Evolutionary conservation across 2,888 invertebrate genomes (phyloP), one percentile per base, ranked within the genome.

Genomic region (Sesamia inferens): DNA sequence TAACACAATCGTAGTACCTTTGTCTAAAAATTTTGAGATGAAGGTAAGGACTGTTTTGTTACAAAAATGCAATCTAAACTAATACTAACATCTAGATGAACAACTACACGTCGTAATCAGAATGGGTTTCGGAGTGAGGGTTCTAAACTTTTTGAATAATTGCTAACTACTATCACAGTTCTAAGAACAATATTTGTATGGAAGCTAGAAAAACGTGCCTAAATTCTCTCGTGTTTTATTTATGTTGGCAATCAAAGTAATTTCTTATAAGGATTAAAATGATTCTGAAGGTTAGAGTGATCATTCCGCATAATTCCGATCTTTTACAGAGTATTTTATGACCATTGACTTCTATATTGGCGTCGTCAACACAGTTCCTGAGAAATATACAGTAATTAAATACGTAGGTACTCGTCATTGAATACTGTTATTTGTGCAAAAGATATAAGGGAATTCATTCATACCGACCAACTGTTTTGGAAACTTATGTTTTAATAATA

Each of bases 1-100:
- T 81, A 78, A 81, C 71, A 67, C 62, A 59, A 58, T 16, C 19
- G 5, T 68, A 39, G 13, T 31, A n/a, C 1, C 10, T 7, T 42
- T 57, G 4, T 13, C 14, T 57, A 22, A 44, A n/a, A 42, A 22
- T 13, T 8, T 13, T 14, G 16, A 31, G 19, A 31, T 22, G 13
- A 47, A 48, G 61, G 48, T 62, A 76, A 61, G 64, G 39, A 62
- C 42, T 59, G 48, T 47, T 14, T 66, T 31, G 1, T 31, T 54
- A 7, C 13, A 51, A 51, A 67, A 55, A n/a, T 7, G n/a, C n/a
- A 44, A 14, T 44, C 8, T 16, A 47, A 55, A 57, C 47, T 24
- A 22, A 58, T 48, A 58, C 14, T 24, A 14, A 57, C 47, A 57
- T 31, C 31, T 31, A 31, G 10, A 16, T 16, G 3, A 48, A 68